These are phyloP conservation scores for Ceriagrion tenellum DNA, from an alignment of 2,888 invertebrate genomes.

Conservation along the genomic window DNA sequence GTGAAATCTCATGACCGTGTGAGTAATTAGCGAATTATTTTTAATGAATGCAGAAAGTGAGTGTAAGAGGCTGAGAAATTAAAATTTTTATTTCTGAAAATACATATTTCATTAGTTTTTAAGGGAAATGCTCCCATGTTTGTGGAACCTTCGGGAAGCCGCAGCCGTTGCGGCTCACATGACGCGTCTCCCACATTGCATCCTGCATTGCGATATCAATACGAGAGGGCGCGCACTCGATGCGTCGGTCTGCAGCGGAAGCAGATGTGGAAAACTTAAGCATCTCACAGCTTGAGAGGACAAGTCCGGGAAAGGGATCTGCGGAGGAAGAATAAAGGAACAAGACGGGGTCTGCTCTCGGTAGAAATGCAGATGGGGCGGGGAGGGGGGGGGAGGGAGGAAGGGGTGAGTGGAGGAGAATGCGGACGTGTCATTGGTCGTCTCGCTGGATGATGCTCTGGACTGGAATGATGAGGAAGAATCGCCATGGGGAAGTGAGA, in stretches of 20 bases:
- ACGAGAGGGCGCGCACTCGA: not conserved
- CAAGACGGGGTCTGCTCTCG: not conserved
- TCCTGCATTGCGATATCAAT: not conserved
- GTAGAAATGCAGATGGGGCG: not conserved
- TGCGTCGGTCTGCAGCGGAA: not conserved
- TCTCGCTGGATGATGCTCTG: not conserved
- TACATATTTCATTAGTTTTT: no score
- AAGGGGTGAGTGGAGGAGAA: not conserved
- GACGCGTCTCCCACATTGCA: no score
- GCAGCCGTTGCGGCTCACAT: no score
- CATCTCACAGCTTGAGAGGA: not conserved
- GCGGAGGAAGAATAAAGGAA: not conserved
- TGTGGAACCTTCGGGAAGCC: no score
- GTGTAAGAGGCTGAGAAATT: no score
- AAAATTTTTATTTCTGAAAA: no score
- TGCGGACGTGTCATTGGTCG: not conserved
- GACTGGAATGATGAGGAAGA: not conserved
- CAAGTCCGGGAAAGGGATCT: not conserved
- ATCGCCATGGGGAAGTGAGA: not conserved
- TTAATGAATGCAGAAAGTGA: no score
- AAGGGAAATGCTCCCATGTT: no score
- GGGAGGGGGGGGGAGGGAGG: not conserved
- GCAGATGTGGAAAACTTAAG: conserved; percentile 23
- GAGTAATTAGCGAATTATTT: no score
- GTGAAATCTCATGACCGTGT: no score